Evolutionary conservation across 2,113 vertebrate species (phyloP).

Genomic region (Puntigrus tetrazona): DNA sequence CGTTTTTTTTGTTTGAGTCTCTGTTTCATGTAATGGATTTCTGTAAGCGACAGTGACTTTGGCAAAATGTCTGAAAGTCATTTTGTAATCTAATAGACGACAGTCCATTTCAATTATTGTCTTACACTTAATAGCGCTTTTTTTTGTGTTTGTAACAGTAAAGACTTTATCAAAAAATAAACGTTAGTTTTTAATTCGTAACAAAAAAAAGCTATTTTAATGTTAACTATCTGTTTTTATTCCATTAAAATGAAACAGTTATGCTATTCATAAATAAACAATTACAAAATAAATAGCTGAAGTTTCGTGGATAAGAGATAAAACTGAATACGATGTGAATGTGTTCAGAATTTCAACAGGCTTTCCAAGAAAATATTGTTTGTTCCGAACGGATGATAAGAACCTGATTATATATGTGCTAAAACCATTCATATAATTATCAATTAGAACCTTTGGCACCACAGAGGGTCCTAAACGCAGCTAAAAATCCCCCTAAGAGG

Average conservation of each 20-base stretch:
- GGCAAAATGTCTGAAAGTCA: neutral
- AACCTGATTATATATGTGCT: constrained; percentile 21
- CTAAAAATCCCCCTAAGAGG: constrained; percentile 28
- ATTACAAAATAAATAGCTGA: neutral
- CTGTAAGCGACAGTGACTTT: neutral
- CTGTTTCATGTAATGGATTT: neutral
- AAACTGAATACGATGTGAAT: neutral
- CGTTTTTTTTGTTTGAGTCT: neutral
- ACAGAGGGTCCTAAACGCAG: constrained; percentile 15
- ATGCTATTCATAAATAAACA: neutral
- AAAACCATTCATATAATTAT: constrained; percentile 44
- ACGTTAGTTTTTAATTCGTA: neutral
- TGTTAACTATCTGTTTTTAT: neutral
- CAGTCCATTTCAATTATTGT: neutral
- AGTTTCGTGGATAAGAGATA: neutral
- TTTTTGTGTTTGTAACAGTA: neutral
- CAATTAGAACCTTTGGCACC: constrained; percentile 51
- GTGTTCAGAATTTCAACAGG: neutral
- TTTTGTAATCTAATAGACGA: neutral
- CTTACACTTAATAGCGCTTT: neutral
- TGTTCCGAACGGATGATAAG: neutral
- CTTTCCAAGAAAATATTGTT: neutral
- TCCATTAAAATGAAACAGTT: neutral
- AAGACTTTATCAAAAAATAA: neutral
- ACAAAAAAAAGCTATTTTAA: neutral